phyloP scores from a whole-genome alignment of 37 sponge, comb jelly and placozoan genomes.

The Crambe crambe region DNA sequence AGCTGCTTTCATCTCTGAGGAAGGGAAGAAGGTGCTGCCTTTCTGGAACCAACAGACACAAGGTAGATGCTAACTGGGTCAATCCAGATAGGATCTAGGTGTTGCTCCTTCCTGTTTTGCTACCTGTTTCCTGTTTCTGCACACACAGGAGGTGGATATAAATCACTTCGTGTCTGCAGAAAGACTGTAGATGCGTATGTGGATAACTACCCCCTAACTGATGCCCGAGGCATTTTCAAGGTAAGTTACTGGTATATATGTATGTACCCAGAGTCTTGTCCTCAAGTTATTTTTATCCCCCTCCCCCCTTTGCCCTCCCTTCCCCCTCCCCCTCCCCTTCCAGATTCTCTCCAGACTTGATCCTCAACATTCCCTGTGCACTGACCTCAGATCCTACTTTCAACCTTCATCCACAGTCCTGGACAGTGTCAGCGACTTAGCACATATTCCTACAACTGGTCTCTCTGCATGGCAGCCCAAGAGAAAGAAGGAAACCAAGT shows the following conservation, averaged over 20 bases:
- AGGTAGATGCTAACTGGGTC: slow-evolving; percentile 17
- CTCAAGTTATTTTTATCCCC: too few species aligned
- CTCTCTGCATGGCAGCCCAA: background rate
- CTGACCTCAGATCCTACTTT: background rate
- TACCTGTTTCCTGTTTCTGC: too few species aligned
- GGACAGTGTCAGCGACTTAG: background rate
- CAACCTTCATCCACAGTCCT: background rate
- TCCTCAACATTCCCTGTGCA: background rate
- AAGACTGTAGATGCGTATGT: slow-evolving; percentile 18
- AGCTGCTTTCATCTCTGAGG: slow-evolving; percentile 13
- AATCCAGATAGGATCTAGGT: background rate
- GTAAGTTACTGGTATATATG: too few species aligned
- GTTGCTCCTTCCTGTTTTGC: too few species aligned
- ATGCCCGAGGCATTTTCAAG: slow-evolving; percentile 37
- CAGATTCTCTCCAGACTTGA: background rate
- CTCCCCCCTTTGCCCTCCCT: too few species aligned
- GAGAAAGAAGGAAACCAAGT: background rate
- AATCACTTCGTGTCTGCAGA: slow-evolving; percentile 1
- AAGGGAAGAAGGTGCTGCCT: slow-evolving; percentile 41
- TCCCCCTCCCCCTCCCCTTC: background rate
- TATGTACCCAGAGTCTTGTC: too few species aligned
- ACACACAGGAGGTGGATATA: slow-evolving; percentile 27
- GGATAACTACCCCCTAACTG: slow-evolving; percentile 21
- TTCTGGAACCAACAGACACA: background rate
- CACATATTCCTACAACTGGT: background rate